These are phyloP conservation scores for Hylia prasina DNA, from an alignment of 2,113 vertebrate species.

Conservation along the genomic window DNA sequence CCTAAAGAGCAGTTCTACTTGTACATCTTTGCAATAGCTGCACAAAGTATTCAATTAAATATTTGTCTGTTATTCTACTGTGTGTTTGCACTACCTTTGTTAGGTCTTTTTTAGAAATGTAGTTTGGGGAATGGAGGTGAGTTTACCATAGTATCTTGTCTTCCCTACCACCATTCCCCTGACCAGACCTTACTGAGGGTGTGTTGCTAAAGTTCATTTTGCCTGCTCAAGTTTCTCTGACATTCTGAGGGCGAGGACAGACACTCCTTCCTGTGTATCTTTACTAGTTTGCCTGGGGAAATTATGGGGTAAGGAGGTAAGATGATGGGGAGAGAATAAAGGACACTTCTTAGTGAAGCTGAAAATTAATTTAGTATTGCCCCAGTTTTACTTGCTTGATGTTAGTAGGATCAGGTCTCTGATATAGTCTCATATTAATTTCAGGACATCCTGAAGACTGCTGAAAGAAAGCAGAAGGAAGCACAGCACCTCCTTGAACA, in stretches of 20 bases:
- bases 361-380: background rate
- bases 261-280: background rate
- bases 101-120: no score
- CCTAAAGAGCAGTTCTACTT: background rate
- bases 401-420: background rate
- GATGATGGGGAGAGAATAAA: background rate
- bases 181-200: background rate
- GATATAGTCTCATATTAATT: background rate
- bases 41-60: background rate
- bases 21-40: background rate
- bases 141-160: background rate
- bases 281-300: background rate
- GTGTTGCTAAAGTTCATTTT: background rate
- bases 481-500: slow-evolving; percentile 54
- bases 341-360: background rate
- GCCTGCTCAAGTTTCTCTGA: background rate
- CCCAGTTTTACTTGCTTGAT: background rate
- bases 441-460: slow-evolving; percentile 55
- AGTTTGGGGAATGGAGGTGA: background rate
- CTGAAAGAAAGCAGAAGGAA: slow-evolving; percentile 25
- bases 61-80: background rate
- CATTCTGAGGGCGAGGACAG: background rate
- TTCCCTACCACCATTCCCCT: background rate
- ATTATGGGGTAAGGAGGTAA: background rate
- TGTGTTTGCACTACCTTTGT: background rate